phyloP scores from a whole-genome alignment of 2,113 vertebrate species.

The Erinaceus europaeus region DNA sequence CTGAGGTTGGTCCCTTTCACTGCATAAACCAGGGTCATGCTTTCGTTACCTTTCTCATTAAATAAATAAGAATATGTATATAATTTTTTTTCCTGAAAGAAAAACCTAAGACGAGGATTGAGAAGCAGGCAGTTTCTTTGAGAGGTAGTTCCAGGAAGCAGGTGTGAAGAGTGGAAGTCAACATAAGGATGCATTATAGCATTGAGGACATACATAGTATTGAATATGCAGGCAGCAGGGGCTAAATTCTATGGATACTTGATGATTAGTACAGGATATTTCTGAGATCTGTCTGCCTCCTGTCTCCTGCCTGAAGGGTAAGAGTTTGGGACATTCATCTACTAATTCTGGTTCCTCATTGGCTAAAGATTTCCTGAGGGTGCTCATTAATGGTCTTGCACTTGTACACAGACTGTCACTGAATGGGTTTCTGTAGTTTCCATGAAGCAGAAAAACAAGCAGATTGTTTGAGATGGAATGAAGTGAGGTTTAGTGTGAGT shows the following conservation, averaged over 20 bases:
- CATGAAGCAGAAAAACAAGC: background rate
- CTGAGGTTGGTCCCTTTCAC: no score
- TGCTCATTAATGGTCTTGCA: background rate
- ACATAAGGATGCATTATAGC: background rate
- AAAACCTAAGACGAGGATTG: background rate
- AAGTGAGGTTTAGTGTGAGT: background rate
- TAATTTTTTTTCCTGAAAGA: background rate
- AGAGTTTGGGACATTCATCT: background rate
- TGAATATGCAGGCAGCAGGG: background rate
- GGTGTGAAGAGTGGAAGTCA: background rate
- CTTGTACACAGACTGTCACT: background rate
- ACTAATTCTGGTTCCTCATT: accelerated
- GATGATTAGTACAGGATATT: background rate
- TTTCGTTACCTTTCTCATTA: no score
- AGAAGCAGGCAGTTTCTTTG: background rate
- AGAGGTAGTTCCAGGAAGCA: background rate
- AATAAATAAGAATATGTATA: no score
- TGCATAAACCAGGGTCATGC: no score
- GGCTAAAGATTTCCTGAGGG: background rate
- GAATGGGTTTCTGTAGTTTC: background rate
- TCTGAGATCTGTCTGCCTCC: background rate
- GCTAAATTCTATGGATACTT: background rate
- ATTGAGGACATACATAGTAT: no score
- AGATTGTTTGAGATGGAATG: background rate
- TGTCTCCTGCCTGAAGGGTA: background rate